Percentiles rank a stretch among this genome's conserved stretches.
These are phyloP conservation scores for Entomobrya multifasciata DNA, from an alignment of 2,888 invertebrate genomes.

Conservation along the genomic window DNA sequence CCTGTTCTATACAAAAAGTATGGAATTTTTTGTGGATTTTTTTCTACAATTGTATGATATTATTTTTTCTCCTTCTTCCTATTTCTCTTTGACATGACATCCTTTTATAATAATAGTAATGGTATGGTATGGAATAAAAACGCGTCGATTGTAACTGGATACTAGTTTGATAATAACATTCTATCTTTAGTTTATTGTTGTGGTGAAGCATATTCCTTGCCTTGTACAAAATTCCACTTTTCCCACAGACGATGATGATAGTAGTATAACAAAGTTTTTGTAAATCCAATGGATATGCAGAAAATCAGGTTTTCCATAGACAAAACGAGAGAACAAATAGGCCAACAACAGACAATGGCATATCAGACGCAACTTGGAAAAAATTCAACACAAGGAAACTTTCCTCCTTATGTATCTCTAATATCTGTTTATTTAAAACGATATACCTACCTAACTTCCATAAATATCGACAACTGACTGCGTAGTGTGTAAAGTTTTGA, in stretches of 20 bases:
- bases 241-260: background rate
- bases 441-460: background rate
- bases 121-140: background rate
- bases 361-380: background rate
- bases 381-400: background rate
- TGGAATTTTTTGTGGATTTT: background rate
- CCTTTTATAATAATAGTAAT: slow-evolving; percentile 7
- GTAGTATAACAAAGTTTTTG: background rate
- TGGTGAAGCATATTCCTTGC: background rate
- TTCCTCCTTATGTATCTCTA: background rate
- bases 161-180: background rate
- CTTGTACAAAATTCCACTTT: background rate
- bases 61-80: slow-evolving; percentile 6
- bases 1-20: background rate
- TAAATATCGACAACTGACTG: no score
- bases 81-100: slow-evolving; percentile 27
- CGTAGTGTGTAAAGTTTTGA: no score
- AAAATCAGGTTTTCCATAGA: background rate
- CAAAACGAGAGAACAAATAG: background rate
- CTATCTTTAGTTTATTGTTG: background rate
- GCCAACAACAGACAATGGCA: background rate
- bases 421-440: background rate
- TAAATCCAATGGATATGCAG: background rate
- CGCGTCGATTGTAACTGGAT: background rate
- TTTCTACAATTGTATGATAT: background rate